A percentile compares a stretch with the other conserved stretches of the same genome.
phyloP scores from a whole-genome alignment of 2,888 invertebrate species.

The Tetranychus truncatus region DNA sequence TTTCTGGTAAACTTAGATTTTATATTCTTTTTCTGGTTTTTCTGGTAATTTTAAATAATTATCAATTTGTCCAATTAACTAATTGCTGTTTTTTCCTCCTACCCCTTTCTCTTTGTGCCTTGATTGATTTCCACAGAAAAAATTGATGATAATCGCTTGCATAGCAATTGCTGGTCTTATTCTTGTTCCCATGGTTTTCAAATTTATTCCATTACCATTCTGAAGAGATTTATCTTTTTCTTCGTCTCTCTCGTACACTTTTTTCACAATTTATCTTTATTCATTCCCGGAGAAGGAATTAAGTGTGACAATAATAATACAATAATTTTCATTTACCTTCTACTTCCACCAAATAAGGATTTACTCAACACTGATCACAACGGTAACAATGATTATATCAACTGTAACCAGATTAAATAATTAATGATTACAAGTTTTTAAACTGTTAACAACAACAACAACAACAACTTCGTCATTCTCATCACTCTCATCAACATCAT shows the following conservation, averaged over 20 bases:
- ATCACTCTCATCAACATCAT: too few relatives aligned
- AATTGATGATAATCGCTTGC: slow-evolving; percentile 79
- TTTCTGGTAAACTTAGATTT: too few relatives aligned
- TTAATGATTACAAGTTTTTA: too few relatives aligned
- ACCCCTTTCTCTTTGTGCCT: not conserved
- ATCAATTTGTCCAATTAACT: not conserved
- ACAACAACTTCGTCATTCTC: not conserved
- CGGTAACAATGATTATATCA: too few relatives aligned
- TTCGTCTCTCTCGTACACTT: too few relatives aligned
- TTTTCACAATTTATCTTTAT: not conserved
- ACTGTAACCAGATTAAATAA: too few relatives aligned
- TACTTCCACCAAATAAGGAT: not conserved
- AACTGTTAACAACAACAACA: not conserved
- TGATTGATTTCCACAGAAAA: slow-evolving; percentile 46
- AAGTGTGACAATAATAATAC: not conserved
- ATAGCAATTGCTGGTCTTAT: slow-evolving; percentile 59
- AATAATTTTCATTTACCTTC: not conserved
- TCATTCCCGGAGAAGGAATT: not conserved
- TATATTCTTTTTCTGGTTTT: too few relatives aligned
- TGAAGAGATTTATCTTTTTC: not conserved
- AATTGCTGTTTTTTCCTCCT: not conserved
- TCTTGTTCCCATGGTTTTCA: slow-evolving; percentile 37
- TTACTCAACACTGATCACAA: not conserved
- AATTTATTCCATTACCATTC: slow-evolving; percentile 7
- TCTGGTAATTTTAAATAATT: slow-evolving; percentile 1